Evolutionary conservation across 1,140 invertebrate genomes (phyloP).

Genomic region (Vollenhovia emeryi): DNA sequence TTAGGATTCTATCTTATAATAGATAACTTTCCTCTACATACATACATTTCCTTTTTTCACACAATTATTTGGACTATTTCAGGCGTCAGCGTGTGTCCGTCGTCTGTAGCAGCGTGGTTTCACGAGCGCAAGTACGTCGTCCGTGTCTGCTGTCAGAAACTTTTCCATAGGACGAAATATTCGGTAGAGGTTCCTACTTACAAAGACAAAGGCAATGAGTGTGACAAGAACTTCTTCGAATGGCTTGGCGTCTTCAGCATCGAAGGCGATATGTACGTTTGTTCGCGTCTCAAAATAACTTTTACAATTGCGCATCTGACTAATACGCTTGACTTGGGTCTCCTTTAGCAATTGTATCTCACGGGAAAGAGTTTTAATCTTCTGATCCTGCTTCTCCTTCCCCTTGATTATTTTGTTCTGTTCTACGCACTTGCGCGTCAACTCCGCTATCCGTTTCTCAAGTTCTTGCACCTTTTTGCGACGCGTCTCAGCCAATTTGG

Average conservation of each 20-base stretch:
- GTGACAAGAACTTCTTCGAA: constrained; percentile 83
- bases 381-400: constrained; percentile 92
- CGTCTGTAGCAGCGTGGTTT: constrained; percentile 87
- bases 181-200: constrained; percentile 81
- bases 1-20: no score
- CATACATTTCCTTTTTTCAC: neutral
- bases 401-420: constrained; percentile 91
- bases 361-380: constrained; percentile 90
- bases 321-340: constrained; percentile 93
- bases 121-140: constrained; percentile 82
- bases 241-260: constrained; percentile 86
- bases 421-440: constrained; percentile 84
- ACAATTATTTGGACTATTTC: constrained; percentile 67
- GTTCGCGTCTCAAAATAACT: constrained; percentile 35
- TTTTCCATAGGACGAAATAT: constrained; percentile 75
- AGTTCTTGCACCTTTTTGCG: no score
- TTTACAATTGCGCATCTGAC: no score
- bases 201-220: constrained; percentile 66
- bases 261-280: constrained; percentile 82
- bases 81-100: constrained; percentile 86
- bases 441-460: no score
- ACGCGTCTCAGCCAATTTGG: no score
- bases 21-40: no score
- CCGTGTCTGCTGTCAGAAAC: constrained; percentile 81
- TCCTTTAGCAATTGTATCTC: constrained; percentile 93